Evolutionary conservation across 1,140 invertebrate genomes (phyloP).

Genomic region (Laupala kohalensis): DNA sequence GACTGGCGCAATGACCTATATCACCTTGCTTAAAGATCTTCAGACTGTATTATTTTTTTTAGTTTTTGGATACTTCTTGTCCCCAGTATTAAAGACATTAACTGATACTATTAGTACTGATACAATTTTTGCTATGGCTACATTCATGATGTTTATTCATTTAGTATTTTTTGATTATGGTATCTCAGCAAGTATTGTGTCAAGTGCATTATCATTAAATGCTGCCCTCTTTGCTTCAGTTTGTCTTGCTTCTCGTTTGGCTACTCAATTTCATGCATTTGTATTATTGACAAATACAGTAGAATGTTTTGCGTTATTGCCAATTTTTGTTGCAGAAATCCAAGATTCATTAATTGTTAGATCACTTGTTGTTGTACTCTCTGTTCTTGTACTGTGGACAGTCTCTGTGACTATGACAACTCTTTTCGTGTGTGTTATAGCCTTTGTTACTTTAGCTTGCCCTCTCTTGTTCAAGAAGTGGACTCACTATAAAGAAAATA

Average conservation of each 20-base stretch:
- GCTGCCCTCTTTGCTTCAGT: conserved; percentile 86
- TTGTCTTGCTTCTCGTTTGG: conserved; percentile 81
- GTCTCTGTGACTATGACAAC: conserved; percentile 41
- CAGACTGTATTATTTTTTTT: conserved; percentile 65
- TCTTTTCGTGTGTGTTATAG: conserved; percentile 44
- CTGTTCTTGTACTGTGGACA: conserved; percentile 36
- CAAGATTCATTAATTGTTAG: conserved; percentile 28
- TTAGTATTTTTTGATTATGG: conserved; percentile 88
- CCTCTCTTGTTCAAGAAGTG: conserved; percentile 66
- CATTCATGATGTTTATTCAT: conserved; percentile 76
- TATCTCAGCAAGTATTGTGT: conserved; percentile 61
- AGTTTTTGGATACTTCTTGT: conserved; percentile 70
- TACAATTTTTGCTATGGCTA: conserved; percentile 85
- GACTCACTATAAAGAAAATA: conserved; percentile 82
- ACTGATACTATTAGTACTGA: conserved; percentile 94
- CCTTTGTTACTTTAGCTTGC: conserved; percentile 58
- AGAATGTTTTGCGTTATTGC: conserved; percentile 77
- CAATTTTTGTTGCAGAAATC: conserved; percentile 54
- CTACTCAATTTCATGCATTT: conserved; percentile 74
- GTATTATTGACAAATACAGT: conserved; percentile 74
- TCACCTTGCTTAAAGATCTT: conserved; percentile 32
- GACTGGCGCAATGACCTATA: conserved; percentile 18
- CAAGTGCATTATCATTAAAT: conserved; percentile 73
- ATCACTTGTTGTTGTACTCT: conserved; percentile 29
- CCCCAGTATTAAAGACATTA: conserved; percentile 83